Conservation (phyloP, 2,888 invertebrate genomes). For the Platynereis dumerilii region DNA sequence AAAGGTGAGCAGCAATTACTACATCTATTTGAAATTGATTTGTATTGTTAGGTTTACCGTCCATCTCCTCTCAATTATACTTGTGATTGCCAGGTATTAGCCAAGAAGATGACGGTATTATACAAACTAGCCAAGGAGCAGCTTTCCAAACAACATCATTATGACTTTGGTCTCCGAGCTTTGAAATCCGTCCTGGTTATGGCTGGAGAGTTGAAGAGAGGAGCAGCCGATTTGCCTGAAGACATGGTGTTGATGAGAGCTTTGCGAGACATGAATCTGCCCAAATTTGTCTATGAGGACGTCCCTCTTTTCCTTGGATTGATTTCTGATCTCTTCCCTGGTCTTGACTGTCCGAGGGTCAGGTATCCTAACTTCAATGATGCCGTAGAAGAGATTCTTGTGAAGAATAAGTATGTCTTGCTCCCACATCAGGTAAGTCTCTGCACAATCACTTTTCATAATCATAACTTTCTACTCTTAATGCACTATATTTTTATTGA, state of each 20-base stretch:
- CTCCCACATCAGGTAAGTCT: slow-evolving; percentile 72
- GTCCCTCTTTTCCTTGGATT: slow-evolving; percentile 87
- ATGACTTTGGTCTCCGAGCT: slow-evolving; percentile 91
- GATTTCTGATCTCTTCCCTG: slow-evolving; percentile 88
- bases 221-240: slow-evolving; percentile 80
- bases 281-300: slow-evolving; percentile 91
- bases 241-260: slow-evolving; percentile 89
- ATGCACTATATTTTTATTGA: slow-evolving; percentile 1
- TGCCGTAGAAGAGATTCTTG: slow-evolving; percentile 75
- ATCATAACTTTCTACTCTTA: neutral
- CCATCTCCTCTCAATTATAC: too few relatives aligned
- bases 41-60: too few relatives aligned
- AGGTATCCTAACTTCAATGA: slow-evolving; percentile 86
- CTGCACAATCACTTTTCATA: neutral
- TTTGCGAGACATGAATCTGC: slow-evolving; percentile 88
- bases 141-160: slow-evolving; percentile 89
- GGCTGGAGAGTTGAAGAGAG: slow-evolving; percentile 86
- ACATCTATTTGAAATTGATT: too few relatives aligned
- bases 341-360: slow-evolving; percentile 85
- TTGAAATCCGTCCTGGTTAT: slow-evolving; percentile 89
- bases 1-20: slow-evolving; percentile 69
- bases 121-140: slow-evolving; percentile 87
- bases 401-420: slow-evolving; percentile 74
- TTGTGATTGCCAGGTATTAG: slow-evolving; percentile 77
- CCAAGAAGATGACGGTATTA: slow-evolving; percentile 92